Base-by-base conservation (phyloP, 1,140 invertebrate genomes). In the Solen grandis region DNA sequence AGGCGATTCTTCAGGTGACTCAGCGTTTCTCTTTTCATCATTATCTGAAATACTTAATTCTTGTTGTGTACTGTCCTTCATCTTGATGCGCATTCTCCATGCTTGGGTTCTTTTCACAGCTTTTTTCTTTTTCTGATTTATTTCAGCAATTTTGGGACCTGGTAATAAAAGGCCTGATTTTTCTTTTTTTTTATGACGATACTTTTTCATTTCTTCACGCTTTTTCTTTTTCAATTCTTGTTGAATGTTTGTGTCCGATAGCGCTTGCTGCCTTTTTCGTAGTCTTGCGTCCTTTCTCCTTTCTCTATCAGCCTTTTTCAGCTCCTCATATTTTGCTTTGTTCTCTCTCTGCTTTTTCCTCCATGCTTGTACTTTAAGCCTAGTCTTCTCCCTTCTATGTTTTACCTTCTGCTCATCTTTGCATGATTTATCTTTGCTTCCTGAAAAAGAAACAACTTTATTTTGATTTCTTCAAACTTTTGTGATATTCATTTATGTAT, bases 121-220 rank as follows among this genome's bases (percentile, higher is more conserved):
- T 69, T 69, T 33, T 69, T 69, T 69, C 65, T 69, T 69, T 29
- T 69, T 69, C 41, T 25, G 3, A 8, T 29, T 69, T 14, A 46
- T 5, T 69, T 46, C 38, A 46, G 33, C 65, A 69, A 19, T 38
- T 50, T 38, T 46, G 5, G 35, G 5, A 69, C 22, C 38, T 29
- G 65, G 14, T 46, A 38, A 46, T 69, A 33, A 5, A 5, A 46
- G 19, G 35, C 14, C 19, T 69, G 65, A n/a, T 46, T 46, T 69
- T 46, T 46, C 35, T 46, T 69, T 69, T 38, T 69, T 46, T 46
- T 46, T 69, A n/a, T 38, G 65, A 13, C 65, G 33, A 69, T 69
- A 69, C 38, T 25, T 69, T 69, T 46, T 69, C 65, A 69, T 69
- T 69, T 69, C 65, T 46, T 69, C 65, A 46, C 35, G 35, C 35